Base-by-base conservation (phyloP, 2,113 vertebrate species). In the Amazona vittata region DNA sequence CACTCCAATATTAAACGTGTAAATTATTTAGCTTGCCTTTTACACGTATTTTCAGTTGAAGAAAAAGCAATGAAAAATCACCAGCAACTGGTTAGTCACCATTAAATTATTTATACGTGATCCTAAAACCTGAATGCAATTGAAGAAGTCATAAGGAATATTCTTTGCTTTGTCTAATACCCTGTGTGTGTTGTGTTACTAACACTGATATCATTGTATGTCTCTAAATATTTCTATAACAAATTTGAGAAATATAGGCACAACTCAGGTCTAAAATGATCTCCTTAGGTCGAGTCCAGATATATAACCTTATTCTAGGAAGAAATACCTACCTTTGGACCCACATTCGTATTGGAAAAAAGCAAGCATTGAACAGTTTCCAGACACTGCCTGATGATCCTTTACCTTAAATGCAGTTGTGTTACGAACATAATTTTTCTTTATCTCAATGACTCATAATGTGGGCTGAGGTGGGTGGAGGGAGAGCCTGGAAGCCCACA, bases 1-100 rank as follows among this genome's bases (percentile, higher is more conserved):
- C 88, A 82, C 95, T 98, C 89, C 80, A 97, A 91, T 96, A 98
- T 97, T 98, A 97, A 98, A 95, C 91, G n/a, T 82, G 55, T 98
- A 91, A 98, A 97, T 98, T 98, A 98, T 98, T 98, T 97, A 98
- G 53, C 24, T 59, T 44, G 41, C 86, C 86, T 86, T 96, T 89
- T 92, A 92, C 86, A 60, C 83, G 85, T 88, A 93, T 83, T 93
- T 87, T 94, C 63, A 46, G 79, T 10, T 78, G 70, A 94, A 57
- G 57, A 94, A 63, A 70, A 94, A 79, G 91, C 59, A 83, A 88
- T 41, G 75, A 90, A 81, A 91, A 93, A 76, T 41, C 50, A 71
- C 19, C 11, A 87, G 47, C 60, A 87, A 69, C 15, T 73, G 68
- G n/a, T 28, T 47, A 64, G 39, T 62, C 26, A 39, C 57, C 4